A percentile compares a stretch with the other conserved stretches of the same genome.
phyloP scores from a whole-genome alignment of 2,797 vertebrate species.

The Alcedo atthis region DNA sequence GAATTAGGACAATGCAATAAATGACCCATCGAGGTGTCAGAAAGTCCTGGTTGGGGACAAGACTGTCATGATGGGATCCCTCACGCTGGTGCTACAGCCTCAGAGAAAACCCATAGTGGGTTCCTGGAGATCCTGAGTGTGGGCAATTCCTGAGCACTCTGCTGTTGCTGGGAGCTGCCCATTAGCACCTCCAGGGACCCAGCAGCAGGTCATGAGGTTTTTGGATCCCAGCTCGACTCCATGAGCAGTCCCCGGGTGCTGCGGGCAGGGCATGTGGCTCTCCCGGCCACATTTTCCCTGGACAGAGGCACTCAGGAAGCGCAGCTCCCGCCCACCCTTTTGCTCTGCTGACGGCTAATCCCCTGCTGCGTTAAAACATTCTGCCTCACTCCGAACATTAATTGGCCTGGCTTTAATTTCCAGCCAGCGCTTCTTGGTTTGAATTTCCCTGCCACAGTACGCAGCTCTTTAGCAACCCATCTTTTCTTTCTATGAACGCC shows the following conservation, averaged over 20 bases:
- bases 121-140: accelerated
- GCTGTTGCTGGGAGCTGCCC: accelerated
- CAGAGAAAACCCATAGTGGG: accelerated
- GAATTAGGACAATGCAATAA: neutral
- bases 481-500: conserved; percentile 32
- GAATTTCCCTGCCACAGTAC: neutral
- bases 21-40: neutral
- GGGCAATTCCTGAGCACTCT: neutral
- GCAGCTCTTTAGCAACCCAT: conserved; percentile 8
- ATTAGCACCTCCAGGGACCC: accelerated
- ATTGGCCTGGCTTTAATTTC: conserved; percentile 54
- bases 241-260: accelerated
- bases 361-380: conserved; percentile 17
- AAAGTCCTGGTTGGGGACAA: neutral
- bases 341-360: neutral
- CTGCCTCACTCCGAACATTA: neutral
- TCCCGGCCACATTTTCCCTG: neutral
- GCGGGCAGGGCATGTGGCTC: neutral
- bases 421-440: conserved; percentile 10
- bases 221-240: neutral
- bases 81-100: neutral
- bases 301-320: neutral
- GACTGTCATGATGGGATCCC: accelerated
- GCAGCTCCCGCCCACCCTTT: neutral
- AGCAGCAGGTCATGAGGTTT: neutral